Conservation (phyloP, 2,888 invertebrate species). For the Periphyllus acericola region DNA sequence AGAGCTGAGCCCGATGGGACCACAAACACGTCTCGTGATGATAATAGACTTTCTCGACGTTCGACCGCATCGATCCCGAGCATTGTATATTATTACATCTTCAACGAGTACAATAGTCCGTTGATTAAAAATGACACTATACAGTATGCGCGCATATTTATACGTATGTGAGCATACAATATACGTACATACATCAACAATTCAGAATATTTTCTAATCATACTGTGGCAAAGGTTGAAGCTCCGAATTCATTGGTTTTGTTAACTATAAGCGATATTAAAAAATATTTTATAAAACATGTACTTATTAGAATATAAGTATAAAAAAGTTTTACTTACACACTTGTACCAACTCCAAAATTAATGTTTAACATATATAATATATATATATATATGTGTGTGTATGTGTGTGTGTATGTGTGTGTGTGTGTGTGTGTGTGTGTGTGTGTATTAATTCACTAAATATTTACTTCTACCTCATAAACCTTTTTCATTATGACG, state of each 20-base stretch:
- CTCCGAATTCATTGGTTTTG: background rate
- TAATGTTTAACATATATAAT: too few species aligned
- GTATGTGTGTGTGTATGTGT: too few species aligned
- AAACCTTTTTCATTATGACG: background rate
- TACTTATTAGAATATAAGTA: background rate
- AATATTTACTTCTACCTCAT: too few species aligned
- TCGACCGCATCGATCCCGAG: conserved; percentile 41
- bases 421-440: too few species aligned
- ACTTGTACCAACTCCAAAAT: background rate
- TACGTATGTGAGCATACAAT: background rate
- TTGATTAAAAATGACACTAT: conserved; percentile 54
- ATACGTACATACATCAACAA: background rate
- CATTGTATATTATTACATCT: conserved; percentile 55
- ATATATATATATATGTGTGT: too few species aligned
- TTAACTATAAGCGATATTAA: background rate
- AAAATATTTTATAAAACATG: background rate
- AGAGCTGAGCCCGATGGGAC: conserved; percentile 52
- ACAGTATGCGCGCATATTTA: background rate
- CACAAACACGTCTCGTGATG: conserved; percentile 56
- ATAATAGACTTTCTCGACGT: conserved; percentile 59
- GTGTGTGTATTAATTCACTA: too few species aligned
- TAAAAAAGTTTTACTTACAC: background rate
- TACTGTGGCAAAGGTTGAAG: background rate
- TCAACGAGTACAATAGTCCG: conserved; percentile 33
- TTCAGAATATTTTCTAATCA: conserved; percentile 16